phyloP scores from a whole-genome alignment of 2,113 vertebrate genomes.

The Bubalus kerabau region DNA sequence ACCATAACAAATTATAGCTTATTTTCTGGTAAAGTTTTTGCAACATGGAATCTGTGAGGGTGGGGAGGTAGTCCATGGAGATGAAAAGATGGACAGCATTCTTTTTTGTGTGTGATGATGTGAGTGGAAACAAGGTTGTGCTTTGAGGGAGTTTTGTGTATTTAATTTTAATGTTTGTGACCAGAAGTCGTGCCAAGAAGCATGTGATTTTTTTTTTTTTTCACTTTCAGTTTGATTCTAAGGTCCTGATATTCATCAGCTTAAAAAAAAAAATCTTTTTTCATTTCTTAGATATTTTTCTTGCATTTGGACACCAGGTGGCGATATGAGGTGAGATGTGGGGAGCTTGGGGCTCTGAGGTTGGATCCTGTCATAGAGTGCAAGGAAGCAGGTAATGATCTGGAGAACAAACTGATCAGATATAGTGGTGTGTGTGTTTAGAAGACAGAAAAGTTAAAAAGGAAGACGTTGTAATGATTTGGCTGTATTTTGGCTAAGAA shows the following conservation, averaged over 20 bases:
- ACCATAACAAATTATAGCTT: not conserved
- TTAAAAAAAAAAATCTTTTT: not conserved
- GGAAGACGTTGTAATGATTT: not conserved
- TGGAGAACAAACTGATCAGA: not conserved
- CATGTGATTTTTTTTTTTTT: not conserved
- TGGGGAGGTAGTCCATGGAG: not conserved
- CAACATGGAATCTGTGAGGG: not conserved
- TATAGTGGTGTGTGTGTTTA: not conserved
- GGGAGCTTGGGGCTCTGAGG: not conserved
- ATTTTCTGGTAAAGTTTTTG: not conserved
- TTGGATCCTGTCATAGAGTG: not conserved
- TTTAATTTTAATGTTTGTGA: not conserved
- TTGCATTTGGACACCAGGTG: constrained; percentile 58
- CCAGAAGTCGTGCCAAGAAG: not conserved
- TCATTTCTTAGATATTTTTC: constrained; percentile 13
- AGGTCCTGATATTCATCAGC: not conserved
- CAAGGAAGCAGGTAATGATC: not conserved
- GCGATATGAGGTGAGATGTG: constrained; percentile 30
- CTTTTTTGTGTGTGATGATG: not conserved
- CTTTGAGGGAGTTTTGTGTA: not conserved
- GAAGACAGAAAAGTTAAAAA: not conserved
- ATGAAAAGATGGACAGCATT: not conserved
- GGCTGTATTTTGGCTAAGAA: constrained; percentile 18
- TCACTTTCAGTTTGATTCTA: not conserved
- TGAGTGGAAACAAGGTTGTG: not conserved